Conservation (phyloP, 2,888 invertebrate species). For the Lycophotia porphyrea region DNA sequence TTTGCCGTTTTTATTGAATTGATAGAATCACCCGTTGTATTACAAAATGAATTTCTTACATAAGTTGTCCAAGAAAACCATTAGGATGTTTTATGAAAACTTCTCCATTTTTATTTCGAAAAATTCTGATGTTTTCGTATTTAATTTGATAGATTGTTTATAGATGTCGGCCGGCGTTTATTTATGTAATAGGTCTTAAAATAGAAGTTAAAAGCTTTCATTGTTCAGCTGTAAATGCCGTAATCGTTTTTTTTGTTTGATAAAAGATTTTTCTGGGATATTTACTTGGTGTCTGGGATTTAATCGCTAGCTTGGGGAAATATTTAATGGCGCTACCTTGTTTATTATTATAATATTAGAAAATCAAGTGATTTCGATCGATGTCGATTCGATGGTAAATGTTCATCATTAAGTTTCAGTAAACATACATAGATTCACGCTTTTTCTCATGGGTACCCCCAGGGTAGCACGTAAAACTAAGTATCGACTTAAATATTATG, state of each 20-base stretch:
- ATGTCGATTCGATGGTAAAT: no score
- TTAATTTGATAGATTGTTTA: conserved; percentile 55
- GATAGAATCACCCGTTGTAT: conserved; percentile 37
- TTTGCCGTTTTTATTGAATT: conserved; percentile 40
- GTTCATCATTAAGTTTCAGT: background rate
- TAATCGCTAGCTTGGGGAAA: background rate
- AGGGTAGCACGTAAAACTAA: no score
- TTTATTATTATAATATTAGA: background rate
- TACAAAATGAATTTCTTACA: conserved; percentile 38
- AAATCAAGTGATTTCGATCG: background rate
- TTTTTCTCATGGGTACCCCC: no score
- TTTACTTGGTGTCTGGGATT: background rate
- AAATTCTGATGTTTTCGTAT: conserved; percentile 28
- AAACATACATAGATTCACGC: background rate
- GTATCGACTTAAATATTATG: background rate
- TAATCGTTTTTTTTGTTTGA: conserved; percentile 19
- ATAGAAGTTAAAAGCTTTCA: conserved; percentile 52
- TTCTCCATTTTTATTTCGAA: conserved; percentile 27
- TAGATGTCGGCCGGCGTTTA: conserved; percentile 26
- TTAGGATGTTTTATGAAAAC: conserved; percentile 31
- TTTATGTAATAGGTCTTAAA: conserved; percentile 40
- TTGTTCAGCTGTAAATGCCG: conserved; percentile 29
- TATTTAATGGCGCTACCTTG: background rate
- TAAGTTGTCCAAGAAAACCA: conserved; percentile 46
- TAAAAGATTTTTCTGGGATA: conserved; percentile 2